Conservation (phyloP, 2,888 invertebrate genomes). For the Augochlorella aurata region DNA sequence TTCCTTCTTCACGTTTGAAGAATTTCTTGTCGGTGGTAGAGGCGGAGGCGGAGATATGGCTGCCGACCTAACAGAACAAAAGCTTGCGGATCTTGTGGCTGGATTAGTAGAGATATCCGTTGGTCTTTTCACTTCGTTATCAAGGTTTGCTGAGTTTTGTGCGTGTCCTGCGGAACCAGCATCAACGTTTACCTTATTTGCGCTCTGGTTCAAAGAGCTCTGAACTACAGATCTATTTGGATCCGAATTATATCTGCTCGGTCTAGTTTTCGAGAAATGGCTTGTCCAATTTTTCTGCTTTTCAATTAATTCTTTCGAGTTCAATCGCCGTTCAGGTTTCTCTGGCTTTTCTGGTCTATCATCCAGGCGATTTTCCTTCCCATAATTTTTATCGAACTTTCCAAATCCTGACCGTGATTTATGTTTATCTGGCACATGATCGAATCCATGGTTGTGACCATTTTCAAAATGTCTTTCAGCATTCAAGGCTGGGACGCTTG, state of each 20-base stretch:
- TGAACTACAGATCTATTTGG: constrained; percentile 85
- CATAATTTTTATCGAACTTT: constrained; percentile 74
- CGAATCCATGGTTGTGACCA: constrained; percentile 73
- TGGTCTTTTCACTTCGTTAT: constrained; percentile 56
- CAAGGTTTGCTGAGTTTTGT: constrained; percentile 41
- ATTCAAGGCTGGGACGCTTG: constrained; percentile 83
- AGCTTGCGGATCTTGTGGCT: constrained; percentile 84
- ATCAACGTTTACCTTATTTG: constrained; percentile 67
- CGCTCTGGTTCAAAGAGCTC: constrained; percentile 77
- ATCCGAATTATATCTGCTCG: constrained; percentile 86
- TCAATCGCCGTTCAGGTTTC: constrained; percentile 91
- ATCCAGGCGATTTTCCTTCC: constrained; percentile 80
- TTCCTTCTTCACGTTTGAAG: constrained; percentile 73
- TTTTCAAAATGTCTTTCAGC: constrained; percentile 80
- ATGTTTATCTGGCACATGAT: constrained; percentile 82
- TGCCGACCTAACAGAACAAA: constrained; percentile 82
- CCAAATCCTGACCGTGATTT: constrained; percentile 79
- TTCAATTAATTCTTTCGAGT: constrained; percentile 93
- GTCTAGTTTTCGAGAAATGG: constrained; percentile 91
- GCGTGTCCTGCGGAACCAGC: constrained; percentile 42
- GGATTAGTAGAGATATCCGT: constrained; percentile 65
- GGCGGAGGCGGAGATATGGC: constrained; percentile 83
- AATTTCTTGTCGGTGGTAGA: constrained; percentile 75
- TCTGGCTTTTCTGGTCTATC: constrained; percentile 88
- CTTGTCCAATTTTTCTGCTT: constrained; percentile 96